Conservation (phyloP, 1,140 invertebrate species). For the Sycophila sp. region DNA sequence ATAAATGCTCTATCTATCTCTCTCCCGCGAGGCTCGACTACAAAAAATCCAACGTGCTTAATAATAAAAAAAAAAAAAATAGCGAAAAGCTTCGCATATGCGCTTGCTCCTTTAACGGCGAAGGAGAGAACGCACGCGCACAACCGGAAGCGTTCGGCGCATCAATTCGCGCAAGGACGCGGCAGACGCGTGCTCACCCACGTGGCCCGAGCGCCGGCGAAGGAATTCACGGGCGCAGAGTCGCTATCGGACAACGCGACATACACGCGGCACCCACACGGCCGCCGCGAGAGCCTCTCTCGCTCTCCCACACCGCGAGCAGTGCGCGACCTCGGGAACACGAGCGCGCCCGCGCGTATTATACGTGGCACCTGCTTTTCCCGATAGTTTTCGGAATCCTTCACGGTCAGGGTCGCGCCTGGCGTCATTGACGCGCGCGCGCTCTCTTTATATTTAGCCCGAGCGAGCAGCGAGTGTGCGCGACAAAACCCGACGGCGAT, state of each 20-base stretch:
- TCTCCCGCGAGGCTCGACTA: too few species aligned
- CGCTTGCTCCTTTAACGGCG: too few species aligned
- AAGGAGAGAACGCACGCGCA: too few species aligned
- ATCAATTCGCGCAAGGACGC: slow-evolving; percentile 26
- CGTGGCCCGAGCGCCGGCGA: too few species aligned
- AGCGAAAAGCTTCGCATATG: too few species aligned
- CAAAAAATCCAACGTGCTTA: too few species aligned
- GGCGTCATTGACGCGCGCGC: slow-evolving; percentile 44
- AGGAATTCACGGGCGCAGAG: neutral
- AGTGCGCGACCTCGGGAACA: slow-evolving; percentile 5
- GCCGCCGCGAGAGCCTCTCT: neutral
- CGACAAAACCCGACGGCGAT: neutral
- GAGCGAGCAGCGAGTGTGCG: neutral
- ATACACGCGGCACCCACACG: neutral
- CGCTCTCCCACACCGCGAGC: neutral
- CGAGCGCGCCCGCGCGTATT: neutral
- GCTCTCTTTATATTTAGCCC: slow-evolving; percentile 41
- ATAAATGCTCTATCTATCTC: too few species aligned
- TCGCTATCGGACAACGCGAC: neutral
- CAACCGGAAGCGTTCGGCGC: slow-evolving; percentile 15
- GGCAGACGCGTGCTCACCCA: neutral
- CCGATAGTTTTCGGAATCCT: slow-evolving; percentile 55
- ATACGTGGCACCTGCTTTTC: slow-evolving; percentile 44
- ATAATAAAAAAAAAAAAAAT: too few species aligned
- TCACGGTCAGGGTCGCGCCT: slow-evolving; percentile 58